These are phyloP conservation scores for Acanthornis magna DNA, from an alignment of 2,797 vertebrate species.

Conservation along the genomic window DNA sequence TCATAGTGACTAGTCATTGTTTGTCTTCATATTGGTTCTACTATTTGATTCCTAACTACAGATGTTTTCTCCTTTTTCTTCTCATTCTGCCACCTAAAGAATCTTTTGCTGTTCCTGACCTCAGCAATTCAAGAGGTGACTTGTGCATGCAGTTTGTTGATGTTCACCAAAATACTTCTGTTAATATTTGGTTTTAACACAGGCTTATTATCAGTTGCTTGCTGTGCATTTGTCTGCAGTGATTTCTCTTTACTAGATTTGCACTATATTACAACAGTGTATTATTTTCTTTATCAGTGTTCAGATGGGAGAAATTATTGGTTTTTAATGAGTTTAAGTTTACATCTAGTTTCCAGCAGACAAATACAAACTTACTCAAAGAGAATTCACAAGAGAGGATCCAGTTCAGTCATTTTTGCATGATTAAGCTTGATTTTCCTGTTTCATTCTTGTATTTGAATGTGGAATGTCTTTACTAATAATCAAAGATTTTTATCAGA, in stretches of 20 bases:
- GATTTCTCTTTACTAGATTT: not conserved
- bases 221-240: constrained; percentile 41
- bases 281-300: not conserved
- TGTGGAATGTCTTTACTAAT: constrained; percentile 60
- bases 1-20: not conserved
- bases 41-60: constrained; percentile 75
- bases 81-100: constrained; percentile 86
- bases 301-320: not conserved
- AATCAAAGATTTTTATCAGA: not conserved
- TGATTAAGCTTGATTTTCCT: constrained; percentile 42
- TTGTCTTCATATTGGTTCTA: constrained; percentile 34
- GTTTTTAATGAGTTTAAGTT: not conserved
- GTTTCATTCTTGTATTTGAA: constrained; percentile 26
- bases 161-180: constrained; percentile 62
- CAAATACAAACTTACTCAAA: not conserved
- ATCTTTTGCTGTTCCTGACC: constrained; percentile 98
- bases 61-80: constrained; percentile 82
- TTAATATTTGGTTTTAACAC: constrained; percentile 30
- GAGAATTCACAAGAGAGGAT: not conserved
- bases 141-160: constrained; percentile 81
- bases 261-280: not conserved
- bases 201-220: constrained; percentile 30
- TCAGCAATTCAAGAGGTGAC: constrained; percentile 99
- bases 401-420: constrained; percentile 28
- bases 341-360: not conserved